Evolutionary conservation across 2,113 vertebrate species (phyloP).

Genomic region (Theristicus caerulescens): DNA sequence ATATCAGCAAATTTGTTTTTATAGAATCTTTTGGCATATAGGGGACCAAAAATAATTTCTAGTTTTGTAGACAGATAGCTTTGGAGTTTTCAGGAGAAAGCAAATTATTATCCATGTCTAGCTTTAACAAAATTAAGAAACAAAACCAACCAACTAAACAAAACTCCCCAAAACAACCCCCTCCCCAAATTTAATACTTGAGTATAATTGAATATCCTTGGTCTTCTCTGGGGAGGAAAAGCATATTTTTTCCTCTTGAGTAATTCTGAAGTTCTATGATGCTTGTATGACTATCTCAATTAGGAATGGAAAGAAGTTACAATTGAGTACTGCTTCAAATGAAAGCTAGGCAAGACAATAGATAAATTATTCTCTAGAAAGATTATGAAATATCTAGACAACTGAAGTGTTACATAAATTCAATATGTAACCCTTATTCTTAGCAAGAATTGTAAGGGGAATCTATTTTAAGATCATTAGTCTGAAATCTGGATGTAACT

Average conservation of each 20-base stretch:
- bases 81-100: not conserved
- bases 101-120: not conserved
- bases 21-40: not conserved
- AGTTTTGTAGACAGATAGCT: not conserved
- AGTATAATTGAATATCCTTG: not conserved
- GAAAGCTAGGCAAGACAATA: not conserved
- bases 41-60: not conserved
- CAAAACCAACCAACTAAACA: not conserved
- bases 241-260: not conserved
- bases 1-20: rapidly evolving
- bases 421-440: not conserved
- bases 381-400: not conserved
- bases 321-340: not conserved
- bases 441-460: not conserved
- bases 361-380: not conserved
- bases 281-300: not conserved
- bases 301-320: not conserved
- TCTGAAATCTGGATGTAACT: not conserved
- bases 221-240: not conserved
- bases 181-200: not conserved
- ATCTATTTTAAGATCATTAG: not conserved
- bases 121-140: not conserved
- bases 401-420: not conserved
- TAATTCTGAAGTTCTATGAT: not conserved
- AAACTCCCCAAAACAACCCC: not conserved